Evolutionary conservation across 1,140 invertebrate genomes (phyloP), one percentile per base, ranked within the genome.

Genomic region (Panulirus ornatus): DNA sequence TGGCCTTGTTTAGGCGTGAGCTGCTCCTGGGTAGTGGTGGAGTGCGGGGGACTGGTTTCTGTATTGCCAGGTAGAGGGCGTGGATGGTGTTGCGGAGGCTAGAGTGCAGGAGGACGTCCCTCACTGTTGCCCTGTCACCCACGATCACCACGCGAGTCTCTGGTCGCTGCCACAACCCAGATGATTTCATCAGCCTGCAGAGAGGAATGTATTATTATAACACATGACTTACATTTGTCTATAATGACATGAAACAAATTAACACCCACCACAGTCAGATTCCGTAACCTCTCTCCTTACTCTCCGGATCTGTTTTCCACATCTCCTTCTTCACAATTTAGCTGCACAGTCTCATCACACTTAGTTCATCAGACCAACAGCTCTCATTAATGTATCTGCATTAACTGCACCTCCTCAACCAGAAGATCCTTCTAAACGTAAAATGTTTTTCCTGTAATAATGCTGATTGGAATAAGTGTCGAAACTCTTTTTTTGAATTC

Each of bases 1-100:
- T 19, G 14, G 0, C 0, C 22, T 58, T 58, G 3, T 5, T 58
- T 3, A 58, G 11, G 54, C 54, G 11, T 2, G 54, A 9, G 54
- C 0, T 58, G 54, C 5, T n/a, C n/a, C n/a, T 3, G 54, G 3
- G 11, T 19, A 14, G 54, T 19, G 54, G 54, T 58, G 6, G 19
- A 19, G 1, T 22, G 2, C 22, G 54, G 11, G 22, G 19, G 19
- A 0, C 22, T 19, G 34, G 38, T 1, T 27, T 3, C 16, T 78
- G 75, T 16, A 78, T 0, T 16, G 75, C 40, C 8, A 78, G 40
- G 75, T 78, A 78, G 40, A 78, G 14, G 6, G 19, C 75, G 9
- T 42, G 75, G 36, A 78, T 44, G 34, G 75, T 78, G 75, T 78
- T 22, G n/a, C n/a, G n/a, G n/a, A n/a, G n/a, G n/a, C n/a, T n/a